These are phyloP conservation scores for Choloepus didactylus DNA, from an alignment of 2,797 vertebrate species.

Conservation along the genomic window DNA sequence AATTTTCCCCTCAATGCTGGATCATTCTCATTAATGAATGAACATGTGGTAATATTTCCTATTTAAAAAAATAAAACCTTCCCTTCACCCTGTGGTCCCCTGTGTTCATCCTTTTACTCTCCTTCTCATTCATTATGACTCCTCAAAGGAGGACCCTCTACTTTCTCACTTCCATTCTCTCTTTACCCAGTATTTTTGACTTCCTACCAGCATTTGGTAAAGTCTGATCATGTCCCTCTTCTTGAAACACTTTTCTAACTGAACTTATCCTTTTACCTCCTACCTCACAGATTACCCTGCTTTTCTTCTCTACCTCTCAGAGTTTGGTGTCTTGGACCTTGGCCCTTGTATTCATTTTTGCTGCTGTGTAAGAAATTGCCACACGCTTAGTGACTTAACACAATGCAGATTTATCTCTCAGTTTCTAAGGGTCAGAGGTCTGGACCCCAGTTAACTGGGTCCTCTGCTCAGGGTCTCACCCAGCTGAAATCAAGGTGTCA, in stretches of 20 bases:
- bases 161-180: not conserved
- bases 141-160: not conserved
- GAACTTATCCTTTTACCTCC: accelerated
- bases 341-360: not conserved
- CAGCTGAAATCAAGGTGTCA: not conserved
- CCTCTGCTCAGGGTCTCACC: not conserved
- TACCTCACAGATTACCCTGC: no score
- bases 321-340: not conserved
- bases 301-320: not conserved
- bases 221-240: not conserved
- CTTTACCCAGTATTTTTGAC: accelerated
- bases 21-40: slow-evolving; percentile 64
- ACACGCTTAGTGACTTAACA: not conserved
- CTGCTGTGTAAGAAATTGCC: no score
- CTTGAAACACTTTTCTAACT: not conserved
- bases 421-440: not conserved
- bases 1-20: slow-evolving; percentile 60
- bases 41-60: slow-evolving; percentile 51
- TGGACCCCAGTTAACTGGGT: no score
- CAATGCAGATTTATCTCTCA: not conserved
- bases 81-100: not conserved
- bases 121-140: not conserved
- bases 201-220: accelerated
- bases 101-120: not conserved
- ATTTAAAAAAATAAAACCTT: slow-evolving; percentile 53